These are phyloP conservation scores for Mycogona germanica DNA, from an alignment of 2,888 invertebrate species.

Conservation along the genomic window DNA sequence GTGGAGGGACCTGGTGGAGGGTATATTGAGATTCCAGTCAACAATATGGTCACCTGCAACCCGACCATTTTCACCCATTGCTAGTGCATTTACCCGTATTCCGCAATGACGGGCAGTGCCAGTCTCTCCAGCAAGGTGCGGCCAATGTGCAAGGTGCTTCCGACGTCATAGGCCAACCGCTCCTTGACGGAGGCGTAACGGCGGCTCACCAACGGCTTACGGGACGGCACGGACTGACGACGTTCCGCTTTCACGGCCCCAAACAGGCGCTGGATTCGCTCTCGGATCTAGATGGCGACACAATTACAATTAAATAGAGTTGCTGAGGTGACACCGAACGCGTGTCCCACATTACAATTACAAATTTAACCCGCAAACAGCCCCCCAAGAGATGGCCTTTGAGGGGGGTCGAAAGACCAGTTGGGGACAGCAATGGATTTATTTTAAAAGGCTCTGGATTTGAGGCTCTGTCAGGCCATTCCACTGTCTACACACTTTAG, in stretches of 20 bases:
- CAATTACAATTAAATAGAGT: background rate
- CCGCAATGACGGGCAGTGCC: constrained; percentile 17
- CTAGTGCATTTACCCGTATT: constrained; percentile 11
- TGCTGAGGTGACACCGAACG: too few relatives aligned
- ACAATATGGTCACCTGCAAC: background rate
- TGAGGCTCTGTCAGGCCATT: too few relatives aligned
- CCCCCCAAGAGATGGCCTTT: too few relatives aligned
- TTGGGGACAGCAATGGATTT: too few relatives aligned
- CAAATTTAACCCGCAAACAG: too few relatives aligned
- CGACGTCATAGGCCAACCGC: background rate
- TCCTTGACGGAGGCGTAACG: background rate
- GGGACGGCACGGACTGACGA: background rate
- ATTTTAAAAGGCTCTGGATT: too few relatives aligned
- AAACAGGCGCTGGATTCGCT: background rate
- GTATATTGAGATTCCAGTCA: too few relatives aligned
- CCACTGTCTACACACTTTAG: too few relatives aligned
- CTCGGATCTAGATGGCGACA: background rate
- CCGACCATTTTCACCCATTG: background rate
- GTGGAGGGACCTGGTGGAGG: too few relatives aligned
- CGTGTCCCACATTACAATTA: too few relatives aligned
- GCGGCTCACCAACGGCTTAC: background rate
- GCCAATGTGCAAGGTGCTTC: constrained; percentile 11
- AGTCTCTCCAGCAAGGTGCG: constrained; percentile 13
- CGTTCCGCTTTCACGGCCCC: background rate
- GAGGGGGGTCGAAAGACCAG: too few relatives aligned